A percentile compares a stretch with the other conserved stretches of the same genome.
These are phyloP conservation scores for Alsophila aescularia DNA, from an alignment of 2,888 invertebrate genomes.

Conservation along the genomic window DNA sequence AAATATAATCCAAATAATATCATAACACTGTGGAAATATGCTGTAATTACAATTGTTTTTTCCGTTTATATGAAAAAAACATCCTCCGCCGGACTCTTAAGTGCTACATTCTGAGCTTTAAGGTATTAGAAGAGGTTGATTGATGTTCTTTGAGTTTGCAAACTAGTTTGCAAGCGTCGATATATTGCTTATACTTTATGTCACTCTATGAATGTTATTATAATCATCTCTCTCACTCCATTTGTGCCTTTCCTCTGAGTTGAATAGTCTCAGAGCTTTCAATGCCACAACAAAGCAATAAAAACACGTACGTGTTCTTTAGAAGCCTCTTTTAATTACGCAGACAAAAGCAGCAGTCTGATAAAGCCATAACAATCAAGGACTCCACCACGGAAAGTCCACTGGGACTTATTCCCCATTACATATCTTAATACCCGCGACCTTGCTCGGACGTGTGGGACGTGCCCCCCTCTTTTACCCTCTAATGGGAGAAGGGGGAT, in stretches of 20 bases:
- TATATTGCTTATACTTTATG: no score
- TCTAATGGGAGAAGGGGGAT: constrained; percentile 11
- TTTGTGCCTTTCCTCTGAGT: neutral
- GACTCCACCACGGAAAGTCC: constrained; percentile 23
- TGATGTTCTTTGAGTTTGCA: no score
- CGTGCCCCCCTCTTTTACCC: constrained; percentile 35
- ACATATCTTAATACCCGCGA: constrained; percentile 35
- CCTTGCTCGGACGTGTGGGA: constrained; percentile 44
- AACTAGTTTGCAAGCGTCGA: no score
- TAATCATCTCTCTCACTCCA: no score
- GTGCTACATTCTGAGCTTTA: no score
- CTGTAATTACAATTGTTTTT: no score
- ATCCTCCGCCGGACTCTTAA: no score
- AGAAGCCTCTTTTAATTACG: constrained; percentile 7
- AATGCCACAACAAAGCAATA: neutral
- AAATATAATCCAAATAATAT: no score
- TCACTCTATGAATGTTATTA: no score
- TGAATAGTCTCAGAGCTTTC: neutral
- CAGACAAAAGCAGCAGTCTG: constrained; percentile 7
- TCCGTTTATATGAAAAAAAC: no score
- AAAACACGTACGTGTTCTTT: neutral
- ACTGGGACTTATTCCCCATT: constrained; percentile 35
- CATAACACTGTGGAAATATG: no score
- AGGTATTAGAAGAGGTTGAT: no score
- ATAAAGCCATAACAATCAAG: constrained; percentile 34